Percentiles rank a stretch among this genome's conserved stretches.
These are phyloP conservation scores for Gobius niger DNA, from an alignment of 2,113 vertebrate species.

Conservation along the genomic window DNA sequence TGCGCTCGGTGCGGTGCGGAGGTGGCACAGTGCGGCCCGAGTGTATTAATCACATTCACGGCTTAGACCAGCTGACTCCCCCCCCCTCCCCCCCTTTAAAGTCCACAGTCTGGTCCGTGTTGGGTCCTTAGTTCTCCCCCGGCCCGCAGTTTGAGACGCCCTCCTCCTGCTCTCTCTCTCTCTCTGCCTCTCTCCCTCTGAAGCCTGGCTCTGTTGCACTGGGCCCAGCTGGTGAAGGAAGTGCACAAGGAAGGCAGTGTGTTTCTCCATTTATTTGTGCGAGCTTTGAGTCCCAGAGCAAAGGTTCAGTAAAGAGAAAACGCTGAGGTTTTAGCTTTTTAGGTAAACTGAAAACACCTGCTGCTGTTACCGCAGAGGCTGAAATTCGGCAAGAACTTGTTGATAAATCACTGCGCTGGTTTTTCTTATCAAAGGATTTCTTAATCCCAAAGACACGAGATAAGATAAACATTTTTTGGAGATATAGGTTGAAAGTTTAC, in stretches of 20 bases:
- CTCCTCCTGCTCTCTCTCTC: slow-evolving; percentile 26
- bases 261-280: slow-evolving; percentile 20
- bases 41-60: slow-evolving; percentile 70
- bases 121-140: slow-evolving; percentile 26
- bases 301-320: slow-evolving; percentile 33
- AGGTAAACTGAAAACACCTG: not conserved
- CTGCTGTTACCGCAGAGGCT: not conserved
- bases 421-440: no score
- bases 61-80: slow-evolving; percentile 64
- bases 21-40: slow-evolving; percentile 63
- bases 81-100: not conserved
- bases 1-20: slow-evolving; percentile 71
- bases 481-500: no score
- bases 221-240: slow-evolving; percentile 45
- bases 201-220: slow-evolving; percentile 42
- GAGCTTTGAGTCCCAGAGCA: not conserved
- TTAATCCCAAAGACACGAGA: no score
- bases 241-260: slow-evolving; percentile 52
- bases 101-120: not conserved
- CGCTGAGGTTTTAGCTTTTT: slow-evolving; percentile 21
- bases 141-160: not conserved
- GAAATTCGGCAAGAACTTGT: not conserved
- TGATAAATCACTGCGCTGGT: no score
- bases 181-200: slow-evolving; percentile 33
- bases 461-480: no score